These are phyloP conservation scores for Gastrophysa polygoni DNA, from an alignment of 2,888 invertebrate genomes.

Conservation along the genomic window DNA sequence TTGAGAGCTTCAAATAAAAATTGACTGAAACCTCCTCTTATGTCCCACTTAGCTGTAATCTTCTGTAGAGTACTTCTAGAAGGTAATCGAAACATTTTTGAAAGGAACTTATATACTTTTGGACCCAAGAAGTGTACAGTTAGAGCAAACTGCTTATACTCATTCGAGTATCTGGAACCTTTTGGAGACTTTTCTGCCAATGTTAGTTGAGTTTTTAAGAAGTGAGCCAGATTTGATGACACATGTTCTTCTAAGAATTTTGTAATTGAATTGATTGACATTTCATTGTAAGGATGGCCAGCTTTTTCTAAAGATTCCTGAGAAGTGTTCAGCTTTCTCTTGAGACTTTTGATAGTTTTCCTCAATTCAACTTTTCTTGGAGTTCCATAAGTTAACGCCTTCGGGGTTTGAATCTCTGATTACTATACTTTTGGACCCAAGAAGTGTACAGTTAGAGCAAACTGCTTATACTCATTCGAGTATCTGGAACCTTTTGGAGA, in stretches of 20 bases:
- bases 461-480: conserved; percentile 3
- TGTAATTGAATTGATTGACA: too few relatives aligned
- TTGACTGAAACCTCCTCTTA: neutral
- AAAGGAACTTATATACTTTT: conserved; percentile 12
- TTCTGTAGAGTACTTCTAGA: conserved; percentile 11
- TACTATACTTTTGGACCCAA: conserved; percentile 12
- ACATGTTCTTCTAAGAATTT: neutral
- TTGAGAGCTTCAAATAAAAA: conserved; percentile 3
- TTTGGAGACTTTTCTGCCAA: neutral
- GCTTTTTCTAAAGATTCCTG: neutral
- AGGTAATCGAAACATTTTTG: conserved; percentile 6
- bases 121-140: conserved; percentile 14
- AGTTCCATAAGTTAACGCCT: neutral
- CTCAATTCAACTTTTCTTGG: neutral
- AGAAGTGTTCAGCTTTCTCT: conserved; percentile 1
- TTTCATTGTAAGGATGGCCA: neutral
- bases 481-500: neutral
- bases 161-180: neutral
- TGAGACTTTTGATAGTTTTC: neutral
- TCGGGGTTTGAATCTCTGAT: neutral
- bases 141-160: conserved; percentile 4
- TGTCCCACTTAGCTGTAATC: conserved; percentile 12
- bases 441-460: conserved; percentile 13
- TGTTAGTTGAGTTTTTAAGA: neutral
- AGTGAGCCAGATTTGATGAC: neutral